Base-by-base conservation (phyloP, 2,888 invertebrate species). In the Argyresthia albistria region DNA sequence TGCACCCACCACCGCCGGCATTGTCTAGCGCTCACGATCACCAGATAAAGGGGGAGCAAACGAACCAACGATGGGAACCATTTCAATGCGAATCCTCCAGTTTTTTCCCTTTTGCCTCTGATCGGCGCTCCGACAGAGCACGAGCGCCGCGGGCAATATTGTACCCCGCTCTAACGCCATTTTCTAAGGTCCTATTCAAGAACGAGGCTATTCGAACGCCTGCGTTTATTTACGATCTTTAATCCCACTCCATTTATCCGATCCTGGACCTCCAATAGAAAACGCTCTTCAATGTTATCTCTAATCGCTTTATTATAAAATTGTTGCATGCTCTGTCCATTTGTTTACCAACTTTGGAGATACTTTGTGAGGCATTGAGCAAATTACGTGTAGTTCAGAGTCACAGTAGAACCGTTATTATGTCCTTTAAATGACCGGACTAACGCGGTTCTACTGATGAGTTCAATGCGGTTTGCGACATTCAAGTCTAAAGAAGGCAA, bases 21-120 rank as follows among this genome's bases (percentile, higher is more conserved):
- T 82, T 81, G 79, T 80, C 80, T 81, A 80, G 74, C 66, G 25
- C 25, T 25, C 52, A 52, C 52, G 83, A 84, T 83, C 81, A 76
- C 74, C 76, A 79, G 84, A 84, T 84, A 84, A 83, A 76, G 74
- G 76, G 76, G 74, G 77, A 75, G 76, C 73, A 70, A 69, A 69
- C 11, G 37, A 37, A 69, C 73, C 72, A 61, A 73, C 76, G 75
- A 81, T 82, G 80, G 70, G 69, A 78, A 79, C 76, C 67, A 80
- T 77, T 80, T 76, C 78, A 77, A 77, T 80, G 79, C 74, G 77
- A 78, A 77, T 68, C 69, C 69, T 65, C 64, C 72, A 76, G 78
- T 79, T 78, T 78, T 77, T 79, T 75, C 64, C 62, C 57, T 67
- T 65, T 67, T 60, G 63, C 63, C 61, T 59, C 60, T 25, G 43